phyloP scores from a whole-genome alignment of 2,797 vertebrate species.

The Apodemus agrarius region DNA sequence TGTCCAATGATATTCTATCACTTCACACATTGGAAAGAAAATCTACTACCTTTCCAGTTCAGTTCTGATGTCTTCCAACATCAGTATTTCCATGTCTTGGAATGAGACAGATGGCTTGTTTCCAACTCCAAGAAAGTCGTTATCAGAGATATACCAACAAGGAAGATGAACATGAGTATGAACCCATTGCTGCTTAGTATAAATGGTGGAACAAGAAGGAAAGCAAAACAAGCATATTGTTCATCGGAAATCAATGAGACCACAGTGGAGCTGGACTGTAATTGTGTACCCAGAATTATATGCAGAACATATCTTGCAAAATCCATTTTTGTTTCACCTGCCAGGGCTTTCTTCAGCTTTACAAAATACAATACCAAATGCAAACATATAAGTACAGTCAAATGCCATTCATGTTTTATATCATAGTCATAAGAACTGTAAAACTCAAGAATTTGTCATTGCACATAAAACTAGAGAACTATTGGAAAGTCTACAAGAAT shows the following conservation, averaged over 20 bases:
- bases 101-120: slow-evolving; percentile 1
- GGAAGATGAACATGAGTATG: not conserved
- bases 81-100: not conserved
- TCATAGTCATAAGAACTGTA: not conserved
- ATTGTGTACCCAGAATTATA: not conserved
- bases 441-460: not conserved
- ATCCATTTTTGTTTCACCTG: not conserved
- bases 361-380: slow-evolving; percentile 7
- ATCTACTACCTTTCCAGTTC: slow-evolving; percentile 27
- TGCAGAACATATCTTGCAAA: not conserved
- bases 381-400: not conserved
- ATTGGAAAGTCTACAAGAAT: not conserved
- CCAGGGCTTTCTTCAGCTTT: not conserved
- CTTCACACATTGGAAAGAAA: not conserved
- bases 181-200: not conserved
- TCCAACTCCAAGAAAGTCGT: slow-evolving; percentile 38
- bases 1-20: not conserved
- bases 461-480: not conserved
- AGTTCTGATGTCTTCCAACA: not conserved
- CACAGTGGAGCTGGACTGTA: not conserved
- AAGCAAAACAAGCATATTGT: not conserved
- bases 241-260: not conserved
- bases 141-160: not conserved
- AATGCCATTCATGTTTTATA: not conserved
- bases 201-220: not conserved